Evolutionary conservation across 37 sponge, comb jelly and placozoan genomes (phyloP), one percentile per base, ranked within the genome.

Genomic region (Halisarca cf. caerulea): DNA sequence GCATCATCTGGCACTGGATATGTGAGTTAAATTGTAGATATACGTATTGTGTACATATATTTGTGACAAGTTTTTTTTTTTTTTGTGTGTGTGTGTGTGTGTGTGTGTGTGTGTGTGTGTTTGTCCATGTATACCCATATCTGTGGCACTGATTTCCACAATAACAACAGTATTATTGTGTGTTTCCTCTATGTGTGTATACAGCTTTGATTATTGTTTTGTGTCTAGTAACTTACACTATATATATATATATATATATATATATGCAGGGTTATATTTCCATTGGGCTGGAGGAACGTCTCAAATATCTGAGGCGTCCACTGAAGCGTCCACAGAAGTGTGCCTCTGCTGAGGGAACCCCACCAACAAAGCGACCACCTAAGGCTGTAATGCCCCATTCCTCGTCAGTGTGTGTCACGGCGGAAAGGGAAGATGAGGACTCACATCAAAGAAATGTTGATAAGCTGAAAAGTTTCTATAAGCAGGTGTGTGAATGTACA

Each of bases 331-430:
- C 36, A 36, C 71, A 5, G 35, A 34, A 36, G 71, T n/a, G n/a
- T n/a, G n/a, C n/a, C n/a, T 32, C 33, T 18, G 33, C 36, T 36
- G 71, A 28, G 27, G 7, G 71, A 2, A 36, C 25, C 20, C 4
- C 71, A 36, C 71, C 71, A 32, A 3, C 71, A 11, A 69, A 69
- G 35, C 71, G 71, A 69, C 71, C 8, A 28, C 4, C 37, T 4
- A 69, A 69, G 7, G 36, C 71, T 35, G 71, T 69, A 20, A 69
- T 69, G 71, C 71, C 71, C 21, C 71, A 69, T 35, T 32, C 7
- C 36, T 2, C 33, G 2, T 2, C 37, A 4, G 6, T 15, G 20
- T 21, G 71, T 2, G 37, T 32, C 36, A 69, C 2, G 1, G 37
- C 36, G 3, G 71, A 35, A 2, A 36, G 71, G 33, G 71, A 69